These are phyloP conservation scores for Hyphantria cunea DNA, from an alignment of 1,140 invertebrate genomes.

Conservation along the genomic window DNA sequence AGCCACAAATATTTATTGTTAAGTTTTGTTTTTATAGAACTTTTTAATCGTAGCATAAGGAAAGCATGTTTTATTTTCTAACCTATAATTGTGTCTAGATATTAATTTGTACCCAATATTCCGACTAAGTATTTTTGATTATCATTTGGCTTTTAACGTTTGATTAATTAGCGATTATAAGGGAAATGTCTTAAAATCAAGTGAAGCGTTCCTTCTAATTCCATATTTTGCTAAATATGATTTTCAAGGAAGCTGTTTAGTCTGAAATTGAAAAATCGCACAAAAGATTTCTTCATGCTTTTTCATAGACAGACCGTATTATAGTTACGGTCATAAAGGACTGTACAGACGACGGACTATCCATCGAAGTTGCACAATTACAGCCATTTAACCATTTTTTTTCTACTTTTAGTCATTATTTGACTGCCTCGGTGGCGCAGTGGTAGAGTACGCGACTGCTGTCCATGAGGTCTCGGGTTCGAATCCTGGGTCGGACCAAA, in stretches of 20 bases:
- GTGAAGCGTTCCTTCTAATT: conserved; percentile 54
- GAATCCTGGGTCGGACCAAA: too few species aligned
- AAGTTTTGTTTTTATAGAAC: conserved; percentile 38
- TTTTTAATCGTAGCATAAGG: conserved; percentile 50
- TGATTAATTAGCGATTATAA: conserved; percentile 56
- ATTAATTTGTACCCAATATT: conserved; percentile 31
- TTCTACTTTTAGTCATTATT: too few species aligned
- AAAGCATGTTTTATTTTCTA: conserved; percentile 74
- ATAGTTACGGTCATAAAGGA: conserved; percentile 42
- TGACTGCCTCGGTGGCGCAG: too few species aligned
- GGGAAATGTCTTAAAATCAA: conserved; percentile 35
- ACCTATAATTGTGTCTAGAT: conserved; percentile 46
- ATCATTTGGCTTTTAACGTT: conserved; percentile 59
- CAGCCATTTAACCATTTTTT: too few species aligned
- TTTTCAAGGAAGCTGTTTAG: conserved; percentile 47
- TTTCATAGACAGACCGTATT: conserved; percentile 26
- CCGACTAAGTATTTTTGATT: conserved; percentile 38
- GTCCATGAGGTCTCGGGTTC: too few species aligned
- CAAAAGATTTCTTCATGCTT: conserved; percentile 9
- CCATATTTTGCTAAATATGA: conserved; percentile 74
- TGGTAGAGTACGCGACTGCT: too few species aligned
- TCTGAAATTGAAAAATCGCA: conserved; percentile 31
- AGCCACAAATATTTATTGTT: conserved; percentile 41
- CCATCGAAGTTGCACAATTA: too few species aligned
- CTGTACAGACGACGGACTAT: too few species aligned